phyloP scores from a whole-genome alignment of 2,797 vertebrate genomes.

The Synaphobranchus kaupii region DNA sequence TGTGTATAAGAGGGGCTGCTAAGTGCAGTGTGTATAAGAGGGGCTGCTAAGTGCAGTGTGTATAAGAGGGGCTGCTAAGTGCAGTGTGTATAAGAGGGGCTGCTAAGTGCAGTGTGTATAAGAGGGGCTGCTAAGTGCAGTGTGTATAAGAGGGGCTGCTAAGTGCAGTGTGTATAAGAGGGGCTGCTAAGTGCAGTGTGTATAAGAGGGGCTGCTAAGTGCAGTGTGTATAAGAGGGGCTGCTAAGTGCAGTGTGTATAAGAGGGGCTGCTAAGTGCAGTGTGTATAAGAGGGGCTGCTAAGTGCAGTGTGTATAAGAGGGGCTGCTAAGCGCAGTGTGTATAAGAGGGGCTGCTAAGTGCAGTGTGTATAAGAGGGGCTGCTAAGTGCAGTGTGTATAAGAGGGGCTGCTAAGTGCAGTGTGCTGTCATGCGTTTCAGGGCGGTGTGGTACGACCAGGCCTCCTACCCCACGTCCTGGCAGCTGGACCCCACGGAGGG shows the following conservation, averaged over 20 bases:
- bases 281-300: no score
- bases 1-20: no score
- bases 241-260: no score
- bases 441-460: constrained; percentile 91
- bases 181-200: no score
- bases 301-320: no score
- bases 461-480: constrained; percentile 93
- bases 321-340: no score
- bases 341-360: not conserved
- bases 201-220: no score
- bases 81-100: not conserved
- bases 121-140: not conserved
- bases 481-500: constrained; percentile 97
- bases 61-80: no score
- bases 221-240: no score
- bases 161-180: no score
- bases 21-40: not conserved
- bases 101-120: not conserved
- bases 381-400: not conserved
- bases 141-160: no score
- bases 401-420: not conserved
- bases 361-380: not conserved
- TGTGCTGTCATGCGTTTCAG: constrained; percentile 66
- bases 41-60: not conserved
- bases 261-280: no score